Conservation (phyloP, 2,113 vertebrate genomes). For the Hydropotes inermis region DNA sequence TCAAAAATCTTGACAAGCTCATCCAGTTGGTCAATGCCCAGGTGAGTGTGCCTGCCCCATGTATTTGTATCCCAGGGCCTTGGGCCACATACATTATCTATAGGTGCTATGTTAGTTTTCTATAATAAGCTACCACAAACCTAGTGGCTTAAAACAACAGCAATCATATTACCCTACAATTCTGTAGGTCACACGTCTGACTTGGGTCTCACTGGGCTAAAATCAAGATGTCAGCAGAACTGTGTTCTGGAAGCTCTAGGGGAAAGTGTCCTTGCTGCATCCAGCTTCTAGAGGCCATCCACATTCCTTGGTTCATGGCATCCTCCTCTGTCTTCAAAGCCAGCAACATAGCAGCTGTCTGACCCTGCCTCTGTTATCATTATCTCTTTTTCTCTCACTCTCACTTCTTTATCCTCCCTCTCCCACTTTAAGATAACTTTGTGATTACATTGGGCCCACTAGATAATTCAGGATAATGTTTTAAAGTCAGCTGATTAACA, state of each 20-base stretch:
- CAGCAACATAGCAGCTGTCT: not conserved
- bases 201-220: not conserved
- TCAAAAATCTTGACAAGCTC: constrained; percentile 94
- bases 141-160: not conserved
- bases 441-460: not conserved
- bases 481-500: not conserved
- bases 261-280: not conserved
- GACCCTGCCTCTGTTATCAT: not conserved
- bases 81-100: not conserved
- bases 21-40: constrained; percentile 87
- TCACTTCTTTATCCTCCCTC: not conserved
- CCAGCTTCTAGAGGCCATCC: not conserved
- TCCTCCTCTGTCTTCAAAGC: not conserved
- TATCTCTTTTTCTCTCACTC: not conserved
- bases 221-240: not conserved
- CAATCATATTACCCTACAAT: not conserved
- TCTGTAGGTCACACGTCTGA: not conserved
- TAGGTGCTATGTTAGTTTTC: not conserved
- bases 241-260: not conserved
- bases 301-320: not conserved
- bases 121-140: not conserved
- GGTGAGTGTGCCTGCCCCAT: constrained; percentile 49
- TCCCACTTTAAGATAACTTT: not conserved
- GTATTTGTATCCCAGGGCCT: not conserved
- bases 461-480: not conserved